A percentile compares a stretch with the other conserved stretches of the same genome.
phyloP scores from a whole-genome alignment of 2,888 invertebrate genomes.

The Rambutsinella grinnellia region DNA sequence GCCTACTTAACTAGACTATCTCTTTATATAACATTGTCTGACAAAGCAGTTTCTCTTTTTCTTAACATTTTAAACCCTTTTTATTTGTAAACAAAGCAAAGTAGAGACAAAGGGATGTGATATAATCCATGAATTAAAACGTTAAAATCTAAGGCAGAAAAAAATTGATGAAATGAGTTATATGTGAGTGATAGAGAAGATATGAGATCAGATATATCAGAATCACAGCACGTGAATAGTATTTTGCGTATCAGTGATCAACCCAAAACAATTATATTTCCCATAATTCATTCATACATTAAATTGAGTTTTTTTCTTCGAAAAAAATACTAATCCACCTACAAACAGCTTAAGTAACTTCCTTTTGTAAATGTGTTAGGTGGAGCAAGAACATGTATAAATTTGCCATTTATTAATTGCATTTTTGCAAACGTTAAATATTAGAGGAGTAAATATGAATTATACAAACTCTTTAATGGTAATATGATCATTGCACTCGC shows the following conservation, averaged over 20 bases:
- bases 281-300: neutral
- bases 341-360: slow-evolving; percentile 50
- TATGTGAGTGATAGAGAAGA: neutral
- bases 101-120: neutral
- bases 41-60: neutral
- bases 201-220: neutral
- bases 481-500: slow-evolving; percentile 32
- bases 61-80: no score
- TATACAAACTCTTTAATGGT: slow-evolving; percentile 11
- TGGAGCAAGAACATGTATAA: neutral
- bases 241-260: slow-evolving; percentile 3
- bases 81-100: neutral
- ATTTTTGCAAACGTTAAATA: neutral
- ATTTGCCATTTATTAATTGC: neutral
- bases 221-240: slow-evolving; percentile 5
- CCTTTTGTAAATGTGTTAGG: slow-evolving; percentile 20
- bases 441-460: neutral
- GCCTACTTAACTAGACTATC: neutral
- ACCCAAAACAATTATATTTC: slow-evolving; percentile 11
- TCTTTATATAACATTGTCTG: neutral
- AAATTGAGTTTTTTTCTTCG: neutral
- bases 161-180: neutral
- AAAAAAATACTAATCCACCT: neutral
- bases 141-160: neutral
- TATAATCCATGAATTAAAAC: neutral